Conservation (phyloP, 2,888 invertebrate genomes). For the Pimpla rufipes region DNA sequence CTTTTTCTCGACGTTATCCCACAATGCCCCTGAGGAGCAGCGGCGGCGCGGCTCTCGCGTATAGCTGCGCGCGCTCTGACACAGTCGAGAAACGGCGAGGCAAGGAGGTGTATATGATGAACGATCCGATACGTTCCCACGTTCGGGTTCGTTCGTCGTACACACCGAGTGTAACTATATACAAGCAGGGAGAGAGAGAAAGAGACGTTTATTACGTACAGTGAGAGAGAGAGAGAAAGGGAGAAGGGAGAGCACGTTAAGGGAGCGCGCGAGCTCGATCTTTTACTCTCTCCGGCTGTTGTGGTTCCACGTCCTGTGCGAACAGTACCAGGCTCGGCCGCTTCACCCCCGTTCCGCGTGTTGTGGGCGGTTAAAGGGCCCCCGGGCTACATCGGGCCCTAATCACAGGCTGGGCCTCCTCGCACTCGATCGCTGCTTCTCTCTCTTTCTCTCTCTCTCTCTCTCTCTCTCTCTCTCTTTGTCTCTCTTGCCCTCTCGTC, state of each 20-base stretch:
- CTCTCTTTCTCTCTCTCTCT: too few relatives aligned
- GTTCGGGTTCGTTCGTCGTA: conserved; percentile 74
- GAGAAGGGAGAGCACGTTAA: conserved; percentile 5
- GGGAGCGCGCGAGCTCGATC: conserved; percentile 41
- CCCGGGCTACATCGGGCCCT: conserved; percentile 77
- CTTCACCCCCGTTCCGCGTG: conserved; percentile 72
- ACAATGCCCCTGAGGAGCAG: conserved; percentile 65
- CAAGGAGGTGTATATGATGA: conserved; percentile 76
- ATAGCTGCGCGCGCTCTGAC: conserved; percentile 56
- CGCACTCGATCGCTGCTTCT: conserved; percentile 17
- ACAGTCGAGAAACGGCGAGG: conserved; percentile 50
- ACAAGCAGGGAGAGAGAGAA: conserved; percentile 25
- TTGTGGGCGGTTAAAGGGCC: conserved; percentile 82
- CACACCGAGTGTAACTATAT: conserved; percentile 38
- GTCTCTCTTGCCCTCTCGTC: too few relatives aligned
- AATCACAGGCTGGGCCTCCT: conserved; percentile 82
- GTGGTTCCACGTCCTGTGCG: conserved; percentile 15
- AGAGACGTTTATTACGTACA: background rate
- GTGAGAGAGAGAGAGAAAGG: too few relatives aligned
- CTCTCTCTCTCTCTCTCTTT: background rate
- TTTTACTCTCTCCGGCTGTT: conserved; percentile 64
- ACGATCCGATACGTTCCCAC: conserved; percentile 84
- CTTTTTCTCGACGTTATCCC: conserved; percentile 49
- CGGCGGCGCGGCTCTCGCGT: conserved; percentile 20
- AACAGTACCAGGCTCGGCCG: conserved; percentile 53